These are phyloP conservation scores for Acrocera orbiculus DNA, from an alignment of 2,888 invertebrate genomes.

Conservation along the genomic window DNA sequence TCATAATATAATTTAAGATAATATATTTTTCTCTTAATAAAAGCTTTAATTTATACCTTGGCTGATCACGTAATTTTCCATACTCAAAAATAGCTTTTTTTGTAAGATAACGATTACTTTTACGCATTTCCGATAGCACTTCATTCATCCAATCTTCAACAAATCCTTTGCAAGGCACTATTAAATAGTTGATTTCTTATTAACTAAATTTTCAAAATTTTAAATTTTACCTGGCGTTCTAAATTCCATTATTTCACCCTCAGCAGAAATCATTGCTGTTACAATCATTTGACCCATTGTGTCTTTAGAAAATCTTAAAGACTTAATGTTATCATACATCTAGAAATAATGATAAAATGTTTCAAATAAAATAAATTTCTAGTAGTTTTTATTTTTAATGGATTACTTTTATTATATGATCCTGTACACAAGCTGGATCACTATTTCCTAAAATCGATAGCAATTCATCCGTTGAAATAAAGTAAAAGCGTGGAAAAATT, in stretches of 20 bases:
- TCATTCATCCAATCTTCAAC: constrained; percentile 89
- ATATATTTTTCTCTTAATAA: too few relatives aligned
- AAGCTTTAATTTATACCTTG: too few relatives aligned
- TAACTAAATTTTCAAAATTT: too few relatives aligned
- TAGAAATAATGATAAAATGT: constrained; percentile 23
- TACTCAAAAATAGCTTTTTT: constrained; percentile 80
- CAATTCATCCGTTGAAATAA: constrained; percentile 84
- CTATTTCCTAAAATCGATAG: constrained; percentile 77
- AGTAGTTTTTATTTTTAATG: too few relatives aligned
- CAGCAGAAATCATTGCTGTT: constrained; percentile 71
- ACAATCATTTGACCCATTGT: constrained; percentile 48
- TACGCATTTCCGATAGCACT: constrained; percentile 68
- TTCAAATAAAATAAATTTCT: too few relatives aligned
- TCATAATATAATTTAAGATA: too few relatives aligned
- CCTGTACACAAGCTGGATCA: constrained; percentile 68
- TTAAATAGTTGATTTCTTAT: too few relatives aligned
- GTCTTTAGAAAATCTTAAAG: constrained; percentile 50
- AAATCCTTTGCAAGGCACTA: constrained; percentile 55
- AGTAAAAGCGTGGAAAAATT: constrained; percentile 81
- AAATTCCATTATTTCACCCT: constrained; percentile 78
- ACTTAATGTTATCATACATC: constrained; percentile 85
- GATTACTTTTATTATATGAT: constrained; percentile 78
- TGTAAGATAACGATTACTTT: constrained; percentile 63
- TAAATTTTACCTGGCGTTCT: constrained; percentile 32
- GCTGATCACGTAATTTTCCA: constrained; percentile 49